Evolutionary conservation across 2,113 vertebrate species (phyloP), one percentile per base, ranked within the genome.

Genomic region (Lathamus discolor): DNA sequence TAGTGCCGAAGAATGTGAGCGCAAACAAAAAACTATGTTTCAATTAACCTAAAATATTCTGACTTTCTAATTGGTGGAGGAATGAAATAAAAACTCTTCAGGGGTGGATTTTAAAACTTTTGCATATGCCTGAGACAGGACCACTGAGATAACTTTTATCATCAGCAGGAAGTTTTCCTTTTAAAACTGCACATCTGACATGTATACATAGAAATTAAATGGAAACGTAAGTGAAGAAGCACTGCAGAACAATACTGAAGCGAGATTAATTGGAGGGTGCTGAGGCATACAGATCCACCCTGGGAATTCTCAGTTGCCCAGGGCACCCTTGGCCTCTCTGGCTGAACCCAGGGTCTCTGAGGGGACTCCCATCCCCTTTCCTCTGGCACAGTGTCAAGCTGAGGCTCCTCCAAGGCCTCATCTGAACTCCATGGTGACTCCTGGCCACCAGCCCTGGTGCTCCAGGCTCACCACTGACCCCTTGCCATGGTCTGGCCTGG

Each of bases 1-100:
- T 33, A 74, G n/a, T 0, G 1, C n/a, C 0, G 1, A 64, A 68
- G 15, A 39, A 63, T 31, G 52, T 59, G 14, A 57, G 15, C 8
- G 24, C 10, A 49, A 44, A 82, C 7, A 70, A 72, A 67, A 67
- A 84, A 10, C 17, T 17, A 24, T 0, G 0, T 22, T 66, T 23
- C 15, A 78, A 78, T 35, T 86, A 78, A 17, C 27, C 66, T 78
- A 43, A 83, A 86, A 61, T 44, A 63, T 67, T 81, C 63, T 25
- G 29, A 37, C 7, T 39, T 52, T 59, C 51, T 85, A 61, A 68
- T 7, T 1, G 5, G 48, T 18, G n/a, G 31, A 48, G 68, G 17
- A 91, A 62, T 43, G 16, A 77, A 62, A 72, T 14, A 8, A 72
- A 76, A 84, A 75, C 18, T 55, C 77, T 48, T 68, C 28, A 44